A percentile compares a stretch with the other conserved stretches of the same genome.
Evolutionary conservation across 1,140 invertebrate species (phyloP).

Genomic region (Cherax destructor): DNA sequence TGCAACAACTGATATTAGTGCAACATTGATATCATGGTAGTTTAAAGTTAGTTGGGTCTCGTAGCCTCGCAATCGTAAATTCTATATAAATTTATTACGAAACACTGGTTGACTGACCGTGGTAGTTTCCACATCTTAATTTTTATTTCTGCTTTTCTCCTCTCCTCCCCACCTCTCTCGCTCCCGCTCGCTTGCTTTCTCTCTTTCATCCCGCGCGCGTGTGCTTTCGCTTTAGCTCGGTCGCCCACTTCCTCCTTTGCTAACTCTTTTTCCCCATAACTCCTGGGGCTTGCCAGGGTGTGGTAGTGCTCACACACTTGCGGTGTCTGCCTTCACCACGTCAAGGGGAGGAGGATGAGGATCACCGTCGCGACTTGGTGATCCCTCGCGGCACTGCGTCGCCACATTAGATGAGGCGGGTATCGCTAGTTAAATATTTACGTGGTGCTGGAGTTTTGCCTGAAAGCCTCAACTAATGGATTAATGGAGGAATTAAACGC

Average conservation of each 20-base stretch:
- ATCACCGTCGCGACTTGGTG: neutral
- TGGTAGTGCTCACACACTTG: too few relatives aligned
- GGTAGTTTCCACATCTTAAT: too few relatives aligned
- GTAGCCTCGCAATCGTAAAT: too few relatives aligned
- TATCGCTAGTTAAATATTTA: conserved; percentile 61
- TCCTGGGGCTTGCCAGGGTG: neutral
- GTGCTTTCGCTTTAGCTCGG: neutral
- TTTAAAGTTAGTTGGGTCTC: too few relatives aligned
- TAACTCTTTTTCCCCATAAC: conserved; percentile 2
- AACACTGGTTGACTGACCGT: too few relatives aligned
- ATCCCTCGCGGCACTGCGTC: conserved; percentile 12
- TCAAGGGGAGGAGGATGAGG: neutral
- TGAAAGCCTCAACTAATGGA: conserved; percentile 55
- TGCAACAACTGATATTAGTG: too few relatives aligned
- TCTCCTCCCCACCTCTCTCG: too few relatives aligned
- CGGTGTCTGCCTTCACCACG: neutral
- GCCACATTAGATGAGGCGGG: conserved; percentile 43
- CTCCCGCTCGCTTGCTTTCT: too few relatives aligned
- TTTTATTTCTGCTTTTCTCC: too few relatives aligned
- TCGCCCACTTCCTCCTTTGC: conserved; percentile 29
- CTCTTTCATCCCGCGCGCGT: too few relatives aligned
- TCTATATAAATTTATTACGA: too few relatives aligned
- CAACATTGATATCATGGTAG: too few relatives aligned
- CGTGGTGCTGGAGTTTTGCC: conserved; percentile 41
- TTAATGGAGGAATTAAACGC: conserved; percentile 56